Conservation (phyloP, 2,113 vertebrate genomes). For the Eulemur rufifrons region DNA sequence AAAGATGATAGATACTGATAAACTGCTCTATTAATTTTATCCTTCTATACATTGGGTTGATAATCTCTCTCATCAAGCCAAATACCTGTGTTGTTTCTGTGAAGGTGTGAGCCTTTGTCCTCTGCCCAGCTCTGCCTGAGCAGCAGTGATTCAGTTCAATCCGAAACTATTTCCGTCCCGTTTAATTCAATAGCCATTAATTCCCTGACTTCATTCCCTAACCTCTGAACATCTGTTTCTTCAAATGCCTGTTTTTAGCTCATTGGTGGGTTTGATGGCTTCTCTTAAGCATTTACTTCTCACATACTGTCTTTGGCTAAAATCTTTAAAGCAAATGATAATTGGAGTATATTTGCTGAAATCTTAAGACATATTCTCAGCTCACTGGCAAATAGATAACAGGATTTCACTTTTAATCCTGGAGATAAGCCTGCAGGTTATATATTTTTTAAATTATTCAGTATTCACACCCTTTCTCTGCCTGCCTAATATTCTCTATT, state of each 20-base stretch:
- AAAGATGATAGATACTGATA: neutral
- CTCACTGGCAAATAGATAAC: neutral
- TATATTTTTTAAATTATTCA: neutral
- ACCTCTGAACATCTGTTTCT: slow-evolving; percentile 10
- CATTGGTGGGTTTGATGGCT: neutral
- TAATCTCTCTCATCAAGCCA: neutral
- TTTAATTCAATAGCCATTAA: neutral
- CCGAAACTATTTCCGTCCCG: neutral
- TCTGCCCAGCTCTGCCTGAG: neutral
- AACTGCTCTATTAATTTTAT: no score
- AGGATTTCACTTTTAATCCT: neutral
- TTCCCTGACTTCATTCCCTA: neutral
- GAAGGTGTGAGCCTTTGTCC: neutral
- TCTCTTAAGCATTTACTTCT: neutral
- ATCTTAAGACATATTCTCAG: neutral
- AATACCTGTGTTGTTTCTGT: neutral
- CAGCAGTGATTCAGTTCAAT: neutral
- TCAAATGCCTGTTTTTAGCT: neutral
- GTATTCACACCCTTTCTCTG: neutral
- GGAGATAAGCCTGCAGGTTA: neutral
- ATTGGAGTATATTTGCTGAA: neutral
- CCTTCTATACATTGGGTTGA: neutral
- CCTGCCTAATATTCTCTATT: neutral
- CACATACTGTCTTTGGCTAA: neutral
- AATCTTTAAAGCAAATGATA: slow-evolving; percentile 2